These are phyloP conservation scores for Diplolepis rosae DNA, from an alignment of 2,888 invertebrate species.

Conservation along the genomic window DNA sequence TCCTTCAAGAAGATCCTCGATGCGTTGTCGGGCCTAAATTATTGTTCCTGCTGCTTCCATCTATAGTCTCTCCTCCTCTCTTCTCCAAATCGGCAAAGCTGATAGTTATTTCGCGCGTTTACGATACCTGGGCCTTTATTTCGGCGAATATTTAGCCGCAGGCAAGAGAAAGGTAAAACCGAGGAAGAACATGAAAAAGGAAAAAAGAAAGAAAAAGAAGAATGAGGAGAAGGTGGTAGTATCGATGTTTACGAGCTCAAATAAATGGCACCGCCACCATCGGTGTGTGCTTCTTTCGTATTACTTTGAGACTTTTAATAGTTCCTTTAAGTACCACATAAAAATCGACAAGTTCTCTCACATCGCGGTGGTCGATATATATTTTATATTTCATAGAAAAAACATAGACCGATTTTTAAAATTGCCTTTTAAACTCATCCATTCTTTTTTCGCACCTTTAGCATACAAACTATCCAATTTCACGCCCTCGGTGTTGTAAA, in stretches of 20 bases:
- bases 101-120: slow-evolving; percentile 65
- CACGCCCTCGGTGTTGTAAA: neutral
- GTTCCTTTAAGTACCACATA: slow-evolving; percentile 67
- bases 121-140: slow-evolving; percentile 60
- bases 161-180: slow-evolving; percentile 32
- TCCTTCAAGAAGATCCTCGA: slow-evolving; percentile 36
- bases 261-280: slow-evolving; percentile 62
- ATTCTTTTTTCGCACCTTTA: neutral
- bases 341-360: slow-evolving; percentile 57
- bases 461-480: slow-evolving; percentile 6
- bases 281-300: slow-evolving; percentile 65
- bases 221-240: slow-evolving; percentile 43
- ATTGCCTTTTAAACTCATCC: slow-evolving; percentile 9
- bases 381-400: slow-evolving; percentile 32
- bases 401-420: neutral
- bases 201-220: neutral
- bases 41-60: slow-evolving; percentile 50
- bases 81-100: slow-evolving; percentile 37
- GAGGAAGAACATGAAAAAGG: neutral
- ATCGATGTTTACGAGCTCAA: slow-evolving; percentile 71
- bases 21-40: slow-evolving; percentile 56
- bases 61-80: slow-evolving; percentile 40
- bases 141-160: slow-evolving; percentile 54
- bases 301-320: slow-evolving; percentile 68
- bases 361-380: slow-evolving; percentile 12